These are phyloP conservation scores for Battus philenor DNA, from an alignment of 1,140 invertebrate genomes.

Conservation along the genomic window DNA sequence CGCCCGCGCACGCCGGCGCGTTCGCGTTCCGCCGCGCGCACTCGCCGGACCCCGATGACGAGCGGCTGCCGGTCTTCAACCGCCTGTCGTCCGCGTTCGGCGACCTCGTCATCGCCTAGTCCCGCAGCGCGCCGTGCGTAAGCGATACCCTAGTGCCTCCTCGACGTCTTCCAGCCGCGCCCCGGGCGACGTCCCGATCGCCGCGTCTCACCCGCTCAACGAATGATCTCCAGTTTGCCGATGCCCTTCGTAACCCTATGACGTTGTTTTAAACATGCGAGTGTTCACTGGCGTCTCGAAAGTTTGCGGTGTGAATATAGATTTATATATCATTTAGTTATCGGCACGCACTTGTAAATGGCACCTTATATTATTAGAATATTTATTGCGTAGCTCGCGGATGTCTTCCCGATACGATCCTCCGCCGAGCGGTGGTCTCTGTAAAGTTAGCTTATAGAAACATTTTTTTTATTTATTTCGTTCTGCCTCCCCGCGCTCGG, in stretches of 20 bases:
- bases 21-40: slow-evolving; percentile 60
- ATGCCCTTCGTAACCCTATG: slow-evolving; percentile 53
- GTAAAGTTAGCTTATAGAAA: slow-evolving; percentile 74
- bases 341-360: slow-evolving; percentile 73
- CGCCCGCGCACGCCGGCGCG: slow-evolving; percentile 43
- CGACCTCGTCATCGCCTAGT: slow-evolving; percentile 77
- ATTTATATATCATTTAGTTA: slow-evolving; percentile 61
- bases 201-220: slow-evolving; percentile 68
- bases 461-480: slow-evolving; percentile 69
- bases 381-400: slow-evolving; percentile 72
- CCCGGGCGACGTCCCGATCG: slow-evolving; percentile 56
- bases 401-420: slow-evolving; percentile 70
- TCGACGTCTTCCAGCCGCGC: slow-evolving; percentile 65
- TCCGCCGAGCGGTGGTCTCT: slow-evolving; percentile 72
- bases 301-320: slow-evolving; percentile 71
- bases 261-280: slow-evolving; percentile 57
- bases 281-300: slow-evolving; percentile 70
- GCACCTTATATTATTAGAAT: slow-evolving; percentile 71
- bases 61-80: slow-evolving; percentile 83
- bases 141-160: slow-evolving; percentile 67
- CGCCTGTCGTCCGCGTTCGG: slow-evolving; percentile 80
- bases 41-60: slow-evolving; percentile 63
- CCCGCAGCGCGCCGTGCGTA: slow-evolving; percentile 50
- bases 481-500: slow-evolving; percentile 71
- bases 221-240: slow-evolving; percentile 72